Evolutionary conservation across 2,797 vertebrate genomes (phyloP).

Genomic region (Hippopotamyrus pictus): DNA sequence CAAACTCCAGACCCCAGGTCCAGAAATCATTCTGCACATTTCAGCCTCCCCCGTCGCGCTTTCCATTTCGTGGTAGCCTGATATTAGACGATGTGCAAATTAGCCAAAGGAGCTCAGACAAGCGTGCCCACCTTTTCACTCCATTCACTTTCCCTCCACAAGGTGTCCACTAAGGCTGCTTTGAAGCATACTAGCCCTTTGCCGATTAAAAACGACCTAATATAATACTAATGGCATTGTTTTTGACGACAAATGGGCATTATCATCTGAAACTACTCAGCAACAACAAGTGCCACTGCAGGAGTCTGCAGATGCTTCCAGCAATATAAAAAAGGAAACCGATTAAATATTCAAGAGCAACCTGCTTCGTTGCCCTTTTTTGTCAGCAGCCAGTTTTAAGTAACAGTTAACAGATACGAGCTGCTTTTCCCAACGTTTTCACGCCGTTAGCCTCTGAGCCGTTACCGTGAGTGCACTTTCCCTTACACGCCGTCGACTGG

Average conservation of each 20-base stretch:
- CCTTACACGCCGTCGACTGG: background rate
- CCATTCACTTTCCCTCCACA: background rate
- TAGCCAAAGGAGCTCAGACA: background rate
- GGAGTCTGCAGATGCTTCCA: background rate
- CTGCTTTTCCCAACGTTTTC: background rate
- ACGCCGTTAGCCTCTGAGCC: background rate
- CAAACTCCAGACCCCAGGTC: background rate
- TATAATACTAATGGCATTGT: constrained; percentile 22
- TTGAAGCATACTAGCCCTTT: constrained; percentile 8
- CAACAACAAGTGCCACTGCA: background rate
- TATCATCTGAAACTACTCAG: constrained; percentile 18
- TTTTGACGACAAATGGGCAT: constrained; percentile 12
- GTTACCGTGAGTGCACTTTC: background rate
- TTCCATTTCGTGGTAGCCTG: background rate
- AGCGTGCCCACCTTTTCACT: background rate
- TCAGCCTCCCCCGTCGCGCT: background rate
- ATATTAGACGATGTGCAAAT: constrained; percentile 15
- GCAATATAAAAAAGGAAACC: background rate
- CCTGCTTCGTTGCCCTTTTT: constrained; percentile 12
- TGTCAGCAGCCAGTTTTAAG: constrained; percentile 10
- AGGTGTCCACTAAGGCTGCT: constrained; percentile 11
- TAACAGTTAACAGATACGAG: background rate
- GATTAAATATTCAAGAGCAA: constrained; percentile 18
- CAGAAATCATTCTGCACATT: background rate
- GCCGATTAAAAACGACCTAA: constrained; percentile 14